Evolutionary conservation across 2,113 vertebrate species (phyloP).

Genomic region (Propithecus coquereli): DNA sequence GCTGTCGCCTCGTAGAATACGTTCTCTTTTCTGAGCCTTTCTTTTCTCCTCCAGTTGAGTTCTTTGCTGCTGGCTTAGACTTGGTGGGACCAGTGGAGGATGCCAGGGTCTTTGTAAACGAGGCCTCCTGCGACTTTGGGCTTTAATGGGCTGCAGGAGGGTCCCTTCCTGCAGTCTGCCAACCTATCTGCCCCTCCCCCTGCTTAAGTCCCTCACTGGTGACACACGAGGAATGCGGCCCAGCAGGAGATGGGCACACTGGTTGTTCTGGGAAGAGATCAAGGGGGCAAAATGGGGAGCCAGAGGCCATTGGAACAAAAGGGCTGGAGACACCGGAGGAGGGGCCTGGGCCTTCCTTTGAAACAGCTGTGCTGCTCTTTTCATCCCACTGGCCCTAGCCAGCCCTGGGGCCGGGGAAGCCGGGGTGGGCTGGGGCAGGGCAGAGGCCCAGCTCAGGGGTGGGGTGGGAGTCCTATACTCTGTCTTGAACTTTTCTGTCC

Average conservation of each 20-base stretch:
- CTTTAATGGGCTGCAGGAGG: conserved; percentile 64
- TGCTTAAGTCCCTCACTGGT: not conserved
- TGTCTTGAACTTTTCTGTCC: not conserved
- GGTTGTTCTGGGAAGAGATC: conserved; percentile 61
- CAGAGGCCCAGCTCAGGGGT: not conserved
- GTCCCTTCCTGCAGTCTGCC: conserved; percentile 82
- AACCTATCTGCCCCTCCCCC: conserved; percentile 78
- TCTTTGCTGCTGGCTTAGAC: conserved; percentile 69
- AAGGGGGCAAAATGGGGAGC: conserved; percentile 70
- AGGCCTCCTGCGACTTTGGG: conserved; percentile 80
- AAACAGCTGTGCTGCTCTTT: conserved; percentile 76
- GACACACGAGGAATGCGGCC: conserved; percentile 68
- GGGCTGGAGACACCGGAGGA: conserved; percentile 62
- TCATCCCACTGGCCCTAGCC: conserved; percentile 56
- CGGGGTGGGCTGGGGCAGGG: not conserved
- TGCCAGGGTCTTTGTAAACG: conserved; percentile 86
- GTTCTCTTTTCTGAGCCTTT: not conserved
- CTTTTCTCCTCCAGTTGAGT: conserved; percentile 32
- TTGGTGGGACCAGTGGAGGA: conserved; percentile 83
- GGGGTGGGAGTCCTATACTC: conserved; percentile 54
- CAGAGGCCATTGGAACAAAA: conserved; percentile 70
- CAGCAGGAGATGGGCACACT: conserved; percentile 66
- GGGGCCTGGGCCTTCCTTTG: conserved; percentile 66
- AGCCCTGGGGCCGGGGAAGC: conserved; percentile 18
- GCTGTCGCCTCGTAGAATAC: not conserved